Evolutionary conservation across 2,888 invertebrate genomes (phyloP), one percentile per base, ranked within the genome.

Genomic region (Aphodius sticticus): DNA sequence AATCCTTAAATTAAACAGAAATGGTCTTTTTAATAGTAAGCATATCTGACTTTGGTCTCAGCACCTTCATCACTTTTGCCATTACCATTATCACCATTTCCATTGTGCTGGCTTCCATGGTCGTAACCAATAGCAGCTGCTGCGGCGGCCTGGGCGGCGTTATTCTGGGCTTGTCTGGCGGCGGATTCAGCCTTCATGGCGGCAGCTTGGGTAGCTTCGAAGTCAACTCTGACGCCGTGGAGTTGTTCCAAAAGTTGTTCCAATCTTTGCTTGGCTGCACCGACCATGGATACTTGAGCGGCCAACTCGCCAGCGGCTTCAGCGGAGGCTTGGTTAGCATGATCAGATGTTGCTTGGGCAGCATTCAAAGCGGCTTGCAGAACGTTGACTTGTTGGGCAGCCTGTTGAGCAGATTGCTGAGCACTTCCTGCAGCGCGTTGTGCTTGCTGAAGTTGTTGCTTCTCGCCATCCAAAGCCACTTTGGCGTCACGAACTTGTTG

Each of bases 261-360:
- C 16, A 94, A 89, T 70, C 94, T 89, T 83, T 94, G 93, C 81
- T 94, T 92, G 0, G 95, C 95, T 12, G 94, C 93, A 7, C 95
- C 94, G 0, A 95, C 93, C 95, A 95, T 95, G 69, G 94, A 92
- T 36, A 76, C 76, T 85, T 95, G 95, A 0, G 95, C 94, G 0
- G 95, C 95, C 6, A 95, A 88, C 87, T 96, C 95, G 69, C 94
- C 94, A 0, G 94, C 93, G 0, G 95, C 94, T 85, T 94, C 95
- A 0, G 93, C 92, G 0, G 95, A 93, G 0, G 95, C 93, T 84
- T 94, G 94, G 81, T 93, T 93, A 0, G 95, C 94, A 85, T 95
- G 94, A 81, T 95, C 95, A 0, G 94, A 92, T 0, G 95, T 94
- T 0, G 94, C 93, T 86, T 94, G 95, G 0, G 95, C 95, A 69